Percentiles rank a stretch among this genome's conserved stretches.
These are phyloP conservation scores for Bubalus kerabau DNA, from an alignment of 2,113 vertebrate genomes.

Conservation along the genomic window DNA sequence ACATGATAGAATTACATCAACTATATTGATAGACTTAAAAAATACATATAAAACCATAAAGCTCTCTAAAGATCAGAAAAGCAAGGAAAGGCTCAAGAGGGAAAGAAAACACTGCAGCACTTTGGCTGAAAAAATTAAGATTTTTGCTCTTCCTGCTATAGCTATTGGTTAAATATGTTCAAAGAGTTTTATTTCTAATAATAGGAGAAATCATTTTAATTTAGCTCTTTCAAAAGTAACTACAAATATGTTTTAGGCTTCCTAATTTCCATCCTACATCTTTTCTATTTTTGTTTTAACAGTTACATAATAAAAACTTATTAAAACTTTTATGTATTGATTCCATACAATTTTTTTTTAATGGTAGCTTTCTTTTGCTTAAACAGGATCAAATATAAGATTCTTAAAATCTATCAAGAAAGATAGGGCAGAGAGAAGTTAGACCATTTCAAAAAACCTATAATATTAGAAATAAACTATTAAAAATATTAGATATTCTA, in stretches of 20 bases:
- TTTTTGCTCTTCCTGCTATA: conserved; percentile 17
- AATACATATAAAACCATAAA: conserved; percentile 36
- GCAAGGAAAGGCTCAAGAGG: background rate
- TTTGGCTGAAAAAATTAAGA: conserved; percentile 25
- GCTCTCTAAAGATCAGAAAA: conserved; percentile 24
- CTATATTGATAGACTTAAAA: conserved; percentile 41
- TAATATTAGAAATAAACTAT: background rate
- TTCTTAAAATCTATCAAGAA: background rate
- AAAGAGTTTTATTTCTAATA: conserved; percentile 48
- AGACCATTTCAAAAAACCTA: background rate
- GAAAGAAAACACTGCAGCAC: background rate
- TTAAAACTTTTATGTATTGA: conserved; percentile 54
- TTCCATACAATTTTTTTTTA: background rate
- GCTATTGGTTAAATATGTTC: background rate
- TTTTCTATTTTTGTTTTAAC: conserved; percentile 58
- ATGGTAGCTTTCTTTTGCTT: background rate
- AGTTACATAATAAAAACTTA: conserved; percentile 64
- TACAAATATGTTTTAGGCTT: conserved; percentile 60
- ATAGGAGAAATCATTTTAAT: conserved; percentile 49
- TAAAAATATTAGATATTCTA: background rate
- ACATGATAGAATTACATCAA: conserved; percentile 47
- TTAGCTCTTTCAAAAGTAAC: conserved; percentile 51
- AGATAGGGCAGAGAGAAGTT: background rate
- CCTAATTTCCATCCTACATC: conserved; percentile 51
- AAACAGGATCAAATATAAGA: conserved; percentile 2